A percentile compares a stretch with the other conserved stretches of the same genome.
Evolutionary conservation across 37 sponge, comb jelly and placozoan genomes (phyloP).

Genomic region (Petrosia ficiformis): DNA sequence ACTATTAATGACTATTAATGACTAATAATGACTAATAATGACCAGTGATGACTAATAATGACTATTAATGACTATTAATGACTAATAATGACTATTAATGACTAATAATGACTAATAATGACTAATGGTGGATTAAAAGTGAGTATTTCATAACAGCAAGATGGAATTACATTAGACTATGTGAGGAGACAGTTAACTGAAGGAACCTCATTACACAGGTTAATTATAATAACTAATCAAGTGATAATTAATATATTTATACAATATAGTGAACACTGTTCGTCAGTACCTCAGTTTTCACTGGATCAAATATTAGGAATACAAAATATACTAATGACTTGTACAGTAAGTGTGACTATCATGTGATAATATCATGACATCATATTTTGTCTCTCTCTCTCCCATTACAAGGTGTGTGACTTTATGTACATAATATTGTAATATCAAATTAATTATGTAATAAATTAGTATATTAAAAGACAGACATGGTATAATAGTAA

Average conservation of each 20-base stretch:
- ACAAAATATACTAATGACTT: constrained; percentile 73
- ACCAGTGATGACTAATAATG: too few species aligned
- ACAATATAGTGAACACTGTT: constrained; percentile 2
- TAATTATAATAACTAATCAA: neutral
- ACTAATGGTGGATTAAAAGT: too few species aligned
- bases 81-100: too few species aligned
- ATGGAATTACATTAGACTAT: constrained; percentile 62
- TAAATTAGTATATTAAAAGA: neutral
- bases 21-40: too few species aligned
- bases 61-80: too few species aligned
- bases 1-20: too few species aligned
- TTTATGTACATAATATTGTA: constrained; percentile 54
- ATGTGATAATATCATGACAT: neutral
- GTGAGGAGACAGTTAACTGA: constrained; percentile 49
- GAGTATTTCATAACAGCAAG: constrained; percentile 41
- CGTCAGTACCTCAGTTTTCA: constrained; percentile 30
- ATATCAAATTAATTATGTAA: neutral
- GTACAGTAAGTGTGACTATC: constrained; percentile 17
- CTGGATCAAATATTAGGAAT: constrained; percentile 48
- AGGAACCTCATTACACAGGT: constrained; percentile 49
- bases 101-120: too few species aligned
- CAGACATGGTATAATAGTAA: neutral
- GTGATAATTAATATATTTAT: neutral
- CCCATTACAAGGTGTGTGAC: constrained; percentile 22
- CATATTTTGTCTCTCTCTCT: neutral